A percentile compares a stretch with the other conserved stretches of the same genome.
Conservation (phyloP, 2,113 vertebrate genomes). For the Gambusia holbrooki region DNA sequence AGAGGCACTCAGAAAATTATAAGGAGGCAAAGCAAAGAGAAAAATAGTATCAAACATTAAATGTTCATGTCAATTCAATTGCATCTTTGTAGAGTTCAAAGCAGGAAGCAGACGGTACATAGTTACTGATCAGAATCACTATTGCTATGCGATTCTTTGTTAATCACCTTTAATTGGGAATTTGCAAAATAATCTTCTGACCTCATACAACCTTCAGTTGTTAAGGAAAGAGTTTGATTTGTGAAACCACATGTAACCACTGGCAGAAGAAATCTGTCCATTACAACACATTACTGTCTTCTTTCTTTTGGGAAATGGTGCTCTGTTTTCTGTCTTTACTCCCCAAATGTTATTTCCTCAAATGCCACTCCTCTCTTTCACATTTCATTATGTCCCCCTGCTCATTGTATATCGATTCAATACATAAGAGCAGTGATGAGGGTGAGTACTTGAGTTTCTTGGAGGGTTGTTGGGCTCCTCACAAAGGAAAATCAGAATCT, state of each 20-base stretch:
- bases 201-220: conserved; percentile 12
- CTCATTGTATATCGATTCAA: conserved; percentile 34
- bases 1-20: conserved; percentile 50
- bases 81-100: neutral
- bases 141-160: conserved; percentile 11
- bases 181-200: conserved; percentile 7
- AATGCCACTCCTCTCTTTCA: conserved; percentile 54
- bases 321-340: conserved; percentile 35
- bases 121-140: conserved; percentile 15
- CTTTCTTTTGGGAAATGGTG: conserved; percentile 23
- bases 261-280: conserved; percentile 6
- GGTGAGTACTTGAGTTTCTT: conserved; percentile 34
- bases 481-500: conserved; percentile 52
- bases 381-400: conserved; percentile 54
- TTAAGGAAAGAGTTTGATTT: conserved; percentile 21
- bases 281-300: conserved; percentile 43
- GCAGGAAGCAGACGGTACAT: neutral
- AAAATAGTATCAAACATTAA: neutral
- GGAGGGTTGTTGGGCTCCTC: conserved; percentile 26
- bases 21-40: conserved; percentile 31
- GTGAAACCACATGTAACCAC: conserved; percentile 21
- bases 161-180: conserved; percentile 41
- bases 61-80: neutral
- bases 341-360: conserved; percentile 54
- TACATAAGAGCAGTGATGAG: conserved; percentile 52